Evolutionary conservation across 2,113 vertebrate species (phyloP), one percentile per base, ranked within the genome.

Genomic region (Bubo blakistoni): DNA sequence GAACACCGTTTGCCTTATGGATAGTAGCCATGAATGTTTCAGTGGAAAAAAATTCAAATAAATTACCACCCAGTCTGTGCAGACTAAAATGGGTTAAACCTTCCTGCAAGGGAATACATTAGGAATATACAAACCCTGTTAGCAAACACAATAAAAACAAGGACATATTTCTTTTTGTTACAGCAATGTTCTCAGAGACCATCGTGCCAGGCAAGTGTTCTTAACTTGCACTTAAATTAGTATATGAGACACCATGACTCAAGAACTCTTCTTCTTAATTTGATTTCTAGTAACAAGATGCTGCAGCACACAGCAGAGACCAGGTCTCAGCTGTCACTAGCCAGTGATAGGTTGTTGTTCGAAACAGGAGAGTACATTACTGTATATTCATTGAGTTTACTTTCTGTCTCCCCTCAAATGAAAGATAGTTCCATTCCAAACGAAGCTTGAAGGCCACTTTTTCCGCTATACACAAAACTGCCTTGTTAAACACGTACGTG

Each of bases 401-500:
- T 42, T 81, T 26, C 38, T 16, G 15, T 30, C 6, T n/a, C 47
- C 2, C 2, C 30, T 63, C 38, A 46, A 63, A 67, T 13, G 20
- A 74, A 82, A 71, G 47, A 30, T 2, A 21, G 21, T 4, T 81
- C 29, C 14, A 30, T 7, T 58, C 9, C 36, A 83, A 82, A 54
- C 27, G 73, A 58, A 84, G 8, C 36, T 13, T 22, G 21, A 86
- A 66, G 40, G 63, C 34, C 16, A 25, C 34, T 65, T 30, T 54
- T 46, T 20, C 22, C 8, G 36, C 11, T 19, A 59, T 47, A 77
- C 7, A 21, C 10, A 44, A 54, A 17, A 38, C 52, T 29, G 12
- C 21, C 34, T 61, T 22, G 5, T 16, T 79, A 66, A 81, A 84
- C 4, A 58, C 0, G 0, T 5, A 27, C 11, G 30, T 6, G 16